Percentiles rank a stretch among this genome's conserved stretches.
Evolutionary conservation across 1,140 invertebrate species (phyloP).

Genomic region (Brachionus calyciflorus): DNA sequence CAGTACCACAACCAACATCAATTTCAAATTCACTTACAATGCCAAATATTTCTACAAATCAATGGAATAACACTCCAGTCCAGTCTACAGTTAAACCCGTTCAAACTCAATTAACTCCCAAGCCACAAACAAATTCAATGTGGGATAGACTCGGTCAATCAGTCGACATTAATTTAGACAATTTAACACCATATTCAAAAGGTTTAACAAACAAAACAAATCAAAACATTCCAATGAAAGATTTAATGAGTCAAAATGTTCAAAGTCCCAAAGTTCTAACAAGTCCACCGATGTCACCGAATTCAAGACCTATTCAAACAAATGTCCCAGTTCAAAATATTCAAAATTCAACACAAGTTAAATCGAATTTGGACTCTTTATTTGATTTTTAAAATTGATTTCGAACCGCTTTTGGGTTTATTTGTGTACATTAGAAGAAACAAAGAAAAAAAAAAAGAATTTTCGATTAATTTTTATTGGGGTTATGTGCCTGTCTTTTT

Average conservation of each 20-base stretch:
- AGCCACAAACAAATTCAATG: not conserved
- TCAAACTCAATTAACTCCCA: not conserved
- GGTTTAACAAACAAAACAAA: constrained; percentile 14
- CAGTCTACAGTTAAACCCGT: no score
- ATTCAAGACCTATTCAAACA: not conserved
- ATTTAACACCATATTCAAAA: constrained; percentile 36
- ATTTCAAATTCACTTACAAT: constrained; percentile 31
- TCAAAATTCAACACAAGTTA: no score
- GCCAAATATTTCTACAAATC: constrained; percentile 17
- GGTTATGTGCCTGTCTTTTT: no score
- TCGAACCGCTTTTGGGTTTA: no score
- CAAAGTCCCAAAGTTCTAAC: constrained; percentile 1
- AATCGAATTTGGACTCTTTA: no score
- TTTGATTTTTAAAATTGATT: no score
- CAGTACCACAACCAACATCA: not conserved
- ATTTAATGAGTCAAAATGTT: not conserved
- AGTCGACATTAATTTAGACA: constrained; percentile 43
- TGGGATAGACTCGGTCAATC: constrained; percentile 39
- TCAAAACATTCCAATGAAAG: constrained; percentile 37
- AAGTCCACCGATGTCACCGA: not conserved
- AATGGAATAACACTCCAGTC: not conserved
- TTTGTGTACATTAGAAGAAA: no score
- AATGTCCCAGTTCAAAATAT: no score
- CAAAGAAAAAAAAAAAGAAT: no score
- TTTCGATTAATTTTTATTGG: no score